Evolutionary conservation across 1,140 invertebrate genomes (phyloP).

Genomic region (Meteorus sp.): DNA sequence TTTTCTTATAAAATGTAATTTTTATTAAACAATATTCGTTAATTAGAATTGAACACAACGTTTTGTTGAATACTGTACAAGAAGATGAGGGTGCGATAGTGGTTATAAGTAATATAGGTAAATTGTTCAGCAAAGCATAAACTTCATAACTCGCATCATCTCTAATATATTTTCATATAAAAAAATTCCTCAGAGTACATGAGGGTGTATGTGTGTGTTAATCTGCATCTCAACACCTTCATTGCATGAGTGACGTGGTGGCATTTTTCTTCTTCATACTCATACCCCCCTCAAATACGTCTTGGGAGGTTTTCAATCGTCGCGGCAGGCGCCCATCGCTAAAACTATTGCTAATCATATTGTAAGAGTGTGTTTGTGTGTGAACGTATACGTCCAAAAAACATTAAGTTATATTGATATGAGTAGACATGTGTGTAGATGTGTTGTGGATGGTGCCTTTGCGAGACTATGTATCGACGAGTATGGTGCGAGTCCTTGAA

Average conservation of each 20-base stretch:
- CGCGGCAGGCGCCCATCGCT: not conserved
- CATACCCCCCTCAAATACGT: not conserved
- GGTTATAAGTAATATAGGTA: constrained; percentile 33
- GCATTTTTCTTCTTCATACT: too few species aligned
- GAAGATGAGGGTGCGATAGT: not conserved
- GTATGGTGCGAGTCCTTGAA: not conserved
- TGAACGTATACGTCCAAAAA: not conserved
- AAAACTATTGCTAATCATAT: not conserved
- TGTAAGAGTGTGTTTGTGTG: not conserved
- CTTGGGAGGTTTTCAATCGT: constrained; percentile 19
- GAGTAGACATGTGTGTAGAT: too few species aligned
- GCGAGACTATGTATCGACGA: constrained; percentile 1
- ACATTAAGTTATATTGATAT: not conserved
- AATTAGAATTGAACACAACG: not conserved
- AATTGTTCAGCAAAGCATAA: constrained; percentile 32
- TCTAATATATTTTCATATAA: constrained; percentile 3
- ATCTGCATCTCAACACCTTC: constrained; percentile 38
- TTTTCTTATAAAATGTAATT: too few species aligned
- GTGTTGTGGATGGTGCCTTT: not conserved
- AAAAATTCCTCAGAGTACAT: not conserved
- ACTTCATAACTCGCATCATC: too few species aligned
- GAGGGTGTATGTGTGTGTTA: constrained; percentile 21
- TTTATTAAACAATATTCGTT: too few species aligned
- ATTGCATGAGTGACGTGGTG: constrained; percentile 11
- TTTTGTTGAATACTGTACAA: not conserved